Evolutionary conservation across 2,888 invertebrate genomes (phyloP), one percentile per base, ranked within the genome.

Genomic region (Lycophotia porphyrea): DNA sequence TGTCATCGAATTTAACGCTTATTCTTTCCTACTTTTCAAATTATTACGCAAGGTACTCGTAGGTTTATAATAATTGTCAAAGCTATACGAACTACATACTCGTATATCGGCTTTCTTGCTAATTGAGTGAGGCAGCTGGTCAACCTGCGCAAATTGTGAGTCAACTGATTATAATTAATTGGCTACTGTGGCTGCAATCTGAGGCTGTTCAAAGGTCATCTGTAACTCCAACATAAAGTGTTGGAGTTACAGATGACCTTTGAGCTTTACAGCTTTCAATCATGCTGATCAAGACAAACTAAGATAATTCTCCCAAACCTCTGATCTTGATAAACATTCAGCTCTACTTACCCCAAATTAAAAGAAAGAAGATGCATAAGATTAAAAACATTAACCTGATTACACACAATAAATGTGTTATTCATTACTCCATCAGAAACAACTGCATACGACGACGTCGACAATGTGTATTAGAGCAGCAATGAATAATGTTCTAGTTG

Each of bases 111-210:
- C 27, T 74, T 74, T 63, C 34, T 44, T 76, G 72, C 63, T 82
- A 76, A 82, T 82, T 80, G 61, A 71, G 52, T 64, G 63, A 34
- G 60, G 74, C 83, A 84, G 84, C 81, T 84, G 83, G 44, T 34
- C 61, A 84, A 83, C 83, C 84, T 84, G 83, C 71, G 74, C 78
- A 81, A 81, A 71, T 84, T 76, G 77, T 78, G 84, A 84, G 74
- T 81, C 81, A 83, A 83, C 74, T 84, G 84, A 52, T 74, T 64
- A 70, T 78, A 84, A 84, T 84, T 78, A 84, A 83, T 83, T 84
- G 78, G 74, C 65, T 52, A 58, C 84, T 72, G 36, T 78, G 52
- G 34, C 71, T 71, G 66, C 83, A 83, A 84, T 84, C 84, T 83
- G 76, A 63, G 52, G 47, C 63, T 74, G 81, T 55, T 21, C 44